Evolutionary conservation across 92 coral and sea anemone species (phyloP).

Genomic region (Zoanthus sociatus): DNA sequence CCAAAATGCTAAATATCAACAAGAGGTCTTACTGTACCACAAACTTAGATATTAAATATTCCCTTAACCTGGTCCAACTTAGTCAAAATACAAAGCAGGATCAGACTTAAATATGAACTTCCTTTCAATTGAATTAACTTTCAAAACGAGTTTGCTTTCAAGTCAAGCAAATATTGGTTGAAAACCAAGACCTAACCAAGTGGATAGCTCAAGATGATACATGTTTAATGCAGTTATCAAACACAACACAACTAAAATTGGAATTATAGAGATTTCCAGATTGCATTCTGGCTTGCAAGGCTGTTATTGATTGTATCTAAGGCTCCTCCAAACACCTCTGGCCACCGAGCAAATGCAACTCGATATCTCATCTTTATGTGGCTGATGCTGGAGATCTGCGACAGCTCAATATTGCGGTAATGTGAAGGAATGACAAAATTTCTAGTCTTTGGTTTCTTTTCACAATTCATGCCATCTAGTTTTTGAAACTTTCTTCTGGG

Average conservation of each 20-base stretch:
- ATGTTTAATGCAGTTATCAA: neutral
- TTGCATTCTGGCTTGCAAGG: conserved; percentile 70
- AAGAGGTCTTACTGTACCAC: no score
- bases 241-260: neutral
- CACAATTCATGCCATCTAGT: neutral
- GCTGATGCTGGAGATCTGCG: conserved; percentile 59
- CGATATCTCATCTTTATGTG: conserved; percentile 65
- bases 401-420: conserved; percentile 54
- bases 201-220: no score
- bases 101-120: no score
- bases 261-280: conserved; percentile 52
- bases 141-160: no score
- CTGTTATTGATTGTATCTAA: conserved; percentile 78
- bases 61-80: no score
- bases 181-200: no score
- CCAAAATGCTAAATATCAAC: no score
- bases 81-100: no score
- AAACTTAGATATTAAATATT: no score
- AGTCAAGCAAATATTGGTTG: no score
- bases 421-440: conserved; percentile 46
- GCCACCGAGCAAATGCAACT: conserved; percentile 80
- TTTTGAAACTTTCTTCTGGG: neutral
- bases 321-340: conserved; percentile 70
- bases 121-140: no score
- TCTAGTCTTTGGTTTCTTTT: neutral